Conservation (phyloP, 2,888 invertebrate species). For the Itoplectis maculator region DNA sequence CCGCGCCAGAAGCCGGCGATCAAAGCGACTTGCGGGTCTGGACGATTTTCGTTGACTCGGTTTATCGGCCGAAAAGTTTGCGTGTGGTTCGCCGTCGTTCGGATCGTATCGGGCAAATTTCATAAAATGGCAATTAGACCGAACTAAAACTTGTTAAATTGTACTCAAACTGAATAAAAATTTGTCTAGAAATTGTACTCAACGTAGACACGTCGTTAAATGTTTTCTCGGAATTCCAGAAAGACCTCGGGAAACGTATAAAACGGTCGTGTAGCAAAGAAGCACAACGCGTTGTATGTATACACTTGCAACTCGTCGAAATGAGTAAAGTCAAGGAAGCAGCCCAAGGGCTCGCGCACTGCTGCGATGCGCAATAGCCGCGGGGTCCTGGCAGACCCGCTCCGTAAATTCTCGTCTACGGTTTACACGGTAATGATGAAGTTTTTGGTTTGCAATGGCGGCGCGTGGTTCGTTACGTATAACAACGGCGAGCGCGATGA, state of each 20-base stretch:
- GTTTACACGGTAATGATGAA: conserved; percentile 57
- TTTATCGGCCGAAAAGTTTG: too few species aligned
- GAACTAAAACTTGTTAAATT: too few species aligned
- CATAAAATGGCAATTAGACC: too few species aligned
- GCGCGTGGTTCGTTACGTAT: conserved; percentile 63
- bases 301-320: conserved; percentile 43
- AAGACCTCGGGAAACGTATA: conserved; percentile 24
- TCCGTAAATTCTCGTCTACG: conserved; percentile 41
- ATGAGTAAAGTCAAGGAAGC: conserved; percentile 56
- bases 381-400: conserved; percentile 10
- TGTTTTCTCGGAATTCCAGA: background rate
- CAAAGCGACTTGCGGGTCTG: too few species aligned
- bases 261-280: conserved; percentile 37
- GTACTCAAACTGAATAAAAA: too few species aligned
- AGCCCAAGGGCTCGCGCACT: conserved; percentile 63
- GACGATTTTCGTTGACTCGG: too few species aligned
- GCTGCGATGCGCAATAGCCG: conserved; percentile 48
- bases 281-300: conserved; percentile 37
- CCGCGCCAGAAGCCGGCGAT: too few species aligned
- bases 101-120: too few species aligned
- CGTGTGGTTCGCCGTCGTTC: too few species aligned
- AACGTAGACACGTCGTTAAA: too few species aligned
- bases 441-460: conserved; percentile 74
- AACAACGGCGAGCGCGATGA: conserved; percentile 70
- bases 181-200: too few species aligned